These are phyloP conservation scores for Thera obeliscata DNA, from an alignment of 2,888 invertebrate species.

Conservation along the genomic window DNA sequence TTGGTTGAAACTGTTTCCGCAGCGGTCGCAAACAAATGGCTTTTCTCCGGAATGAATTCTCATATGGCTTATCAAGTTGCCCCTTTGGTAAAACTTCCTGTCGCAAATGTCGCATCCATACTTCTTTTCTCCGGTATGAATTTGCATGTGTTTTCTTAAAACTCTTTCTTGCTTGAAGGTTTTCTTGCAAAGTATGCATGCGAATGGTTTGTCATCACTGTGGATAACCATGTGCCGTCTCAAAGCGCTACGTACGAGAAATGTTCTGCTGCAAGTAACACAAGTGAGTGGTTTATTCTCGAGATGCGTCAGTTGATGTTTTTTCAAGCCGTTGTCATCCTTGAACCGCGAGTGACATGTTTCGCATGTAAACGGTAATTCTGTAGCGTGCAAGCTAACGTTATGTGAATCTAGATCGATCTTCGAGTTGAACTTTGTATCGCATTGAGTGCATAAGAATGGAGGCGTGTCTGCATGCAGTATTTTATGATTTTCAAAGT, in stretches of 20 bases:
- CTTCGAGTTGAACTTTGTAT: slow-evolving; percentile 39
- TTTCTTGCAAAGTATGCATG: slow-evolving; percentile 22
- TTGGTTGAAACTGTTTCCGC: slow-evolving; percentile 26
- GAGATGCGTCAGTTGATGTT: slow-evolving; percentile 1
- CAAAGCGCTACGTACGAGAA: slow-evolving; percentile 10
- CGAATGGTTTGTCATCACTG: slow-evolving; percentile 23
- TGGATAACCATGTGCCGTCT: slow-evolving; percentile 16
- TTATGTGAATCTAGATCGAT: slow-evolving; percentile 17
- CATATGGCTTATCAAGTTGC: slow-evolving; percentile 21
- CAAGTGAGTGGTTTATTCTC: slow-evolving; percentile 11
- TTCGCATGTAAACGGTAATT: slow-evolving; percentile 3
- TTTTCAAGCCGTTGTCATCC: slow-evolving; percentile 7
- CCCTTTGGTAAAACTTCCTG: slow-evolving; percentile 17
- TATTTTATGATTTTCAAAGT: slow-evolving; percentile 15
- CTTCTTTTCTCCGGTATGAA: slow-evolving; percentile 19
- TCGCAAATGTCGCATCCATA: slow-evolving; percentile 12
- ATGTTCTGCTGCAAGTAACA: slow-evolving; percentile 14
- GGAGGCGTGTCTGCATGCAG: slow-evolving; percentile 20
- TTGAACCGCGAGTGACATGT: slow-evolving; percentile 19
- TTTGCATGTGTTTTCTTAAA: slow-evolving; percentile 24
- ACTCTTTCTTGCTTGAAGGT: slow-evolving; percentile 20
- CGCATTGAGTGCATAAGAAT: slow-evolving; percentile 12
- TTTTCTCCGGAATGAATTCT: slow-evolving; percentile 17
- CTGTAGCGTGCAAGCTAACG: slow-evolving; percentile 1
- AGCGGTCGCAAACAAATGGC: slow-evolving; percentile 24